These are phyloP conservation scores for Eulemur macaco DNA, from an alignment of 2,113 vertebrate species.

Conservation along the genomic window DNA sequence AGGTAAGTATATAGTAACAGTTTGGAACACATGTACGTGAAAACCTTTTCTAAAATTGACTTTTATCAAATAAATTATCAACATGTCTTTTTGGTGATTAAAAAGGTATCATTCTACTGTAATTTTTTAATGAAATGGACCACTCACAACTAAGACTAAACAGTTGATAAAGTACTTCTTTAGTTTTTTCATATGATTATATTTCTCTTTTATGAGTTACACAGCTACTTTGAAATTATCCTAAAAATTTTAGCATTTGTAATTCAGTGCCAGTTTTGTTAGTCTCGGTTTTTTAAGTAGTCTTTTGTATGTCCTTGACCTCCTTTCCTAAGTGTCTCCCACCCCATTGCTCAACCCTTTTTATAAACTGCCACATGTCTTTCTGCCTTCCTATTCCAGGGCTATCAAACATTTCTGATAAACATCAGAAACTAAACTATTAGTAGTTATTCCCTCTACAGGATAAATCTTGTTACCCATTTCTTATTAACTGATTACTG, in stretches of 20 bases:
- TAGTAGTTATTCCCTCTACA: background rate
- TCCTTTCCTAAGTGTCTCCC: background rate
- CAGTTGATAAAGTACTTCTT: background rate
- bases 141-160: background rate
- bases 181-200: background rate
- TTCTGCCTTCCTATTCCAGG: background rate
- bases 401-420: conserved; percentile 4
- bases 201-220: background rate
- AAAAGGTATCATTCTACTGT: background rate
- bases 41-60: background rate
- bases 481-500: background rate
- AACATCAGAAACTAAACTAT: conserved; percentile 18
- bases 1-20: conserved; percentile 84
- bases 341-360: background rate
- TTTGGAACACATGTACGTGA: background rate
- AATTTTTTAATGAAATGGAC: conserved; percentile 45
- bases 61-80: background rate
- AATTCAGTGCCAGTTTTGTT: background rate
- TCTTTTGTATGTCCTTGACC: background rate
- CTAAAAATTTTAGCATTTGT: background rate
- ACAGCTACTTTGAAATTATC: background rate
- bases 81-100: background rate
- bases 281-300: background rate
- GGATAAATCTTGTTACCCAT: background rate
- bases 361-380: background rate